Evolutionary conservation across 2,113 vertebrate species (phyloP).

Genomic region (Gymnarchus niloticus): DNA sequence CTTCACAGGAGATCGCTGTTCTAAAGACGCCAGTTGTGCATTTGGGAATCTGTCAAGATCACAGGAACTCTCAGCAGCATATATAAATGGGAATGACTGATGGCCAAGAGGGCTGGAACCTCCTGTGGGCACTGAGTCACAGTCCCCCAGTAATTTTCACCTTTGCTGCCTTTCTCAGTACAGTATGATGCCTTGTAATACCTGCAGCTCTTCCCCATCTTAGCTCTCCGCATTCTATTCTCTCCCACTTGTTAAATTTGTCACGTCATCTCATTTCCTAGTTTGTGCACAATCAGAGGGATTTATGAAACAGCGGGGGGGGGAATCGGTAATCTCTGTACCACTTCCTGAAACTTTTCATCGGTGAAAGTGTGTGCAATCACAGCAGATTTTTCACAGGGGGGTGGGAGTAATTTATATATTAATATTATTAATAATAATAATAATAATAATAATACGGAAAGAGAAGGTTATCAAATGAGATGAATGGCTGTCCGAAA

Average conservation of each 20-base stretch:
- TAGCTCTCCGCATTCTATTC: background rate
- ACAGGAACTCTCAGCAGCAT: background rate
- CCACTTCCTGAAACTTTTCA: slow-evolving; percentile 36
- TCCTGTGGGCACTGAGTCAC: background rate
- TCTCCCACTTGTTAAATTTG: slow-evolving; percentile 2
- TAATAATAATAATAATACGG: background rate
- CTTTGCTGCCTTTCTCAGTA: background rate
- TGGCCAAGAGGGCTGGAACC: background rate
- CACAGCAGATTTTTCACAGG: background rate
- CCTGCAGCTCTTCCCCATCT: background rate
- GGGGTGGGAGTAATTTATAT: background rate
- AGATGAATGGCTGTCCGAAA: background rate
- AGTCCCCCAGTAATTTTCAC: background rate
- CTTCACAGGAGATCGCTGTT: background rate
- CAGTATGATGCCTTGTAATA: background rate
- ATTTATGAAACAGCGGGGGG: background rate
- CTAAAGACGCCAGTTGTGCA: background rate
- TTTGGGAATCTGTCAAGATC: background rate
- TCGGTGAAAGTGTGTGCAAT: background rate
- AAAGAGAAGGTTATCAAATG: background rate
- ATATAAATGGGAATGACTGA: background rate
- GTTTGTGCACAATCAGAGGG: slow-evolving; percentile 27
- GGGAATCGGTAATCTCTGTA: slow-evolving; percentile 47
- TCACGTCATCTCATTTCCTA: slow-evolving; percentile 46
- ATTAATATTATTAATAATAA: no score